Percentiles rank a stretch among this genome's conserved stretches.
phyloP scores from a whole-genome alignment of 2,113 vertebrate genomes.

The Glaucomys volans region DNA sequence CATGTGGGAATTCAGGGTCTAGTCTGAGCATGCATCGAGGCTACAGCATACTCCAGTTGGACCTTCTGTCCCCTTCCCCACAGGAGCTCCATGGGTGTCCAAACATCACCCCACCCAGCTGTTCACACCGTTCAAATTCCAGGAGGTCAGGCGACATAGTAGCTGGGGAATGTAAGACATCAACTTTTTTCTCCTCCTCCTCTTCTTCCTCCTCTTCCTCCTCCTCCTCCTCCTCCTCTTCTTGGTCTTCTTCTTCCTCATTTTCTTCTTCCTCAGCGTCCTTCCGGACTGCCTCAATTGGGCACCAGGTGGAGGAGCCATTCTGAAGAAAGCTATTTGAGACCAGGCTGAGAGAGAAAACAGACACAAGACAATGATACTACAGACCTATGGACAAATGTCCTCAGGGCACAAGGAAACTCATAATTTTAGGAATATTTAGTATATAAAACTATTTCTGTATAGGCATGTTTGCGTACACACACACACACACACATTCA shows the following conservation, averaged over 20 bases:
- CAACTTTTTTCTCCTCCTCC: slow-evolving; percentile 72
- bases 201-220: slow-evolving; percentile 71
- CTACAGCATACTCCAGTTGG: fast-evolving
- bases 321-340: not conserved
- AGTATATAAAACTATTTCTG: no score
- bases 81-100: not conserved
- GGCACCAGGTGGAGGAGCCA: not conserved
- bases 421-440: not conserved
- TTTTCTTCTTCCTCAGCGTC: not conserved
- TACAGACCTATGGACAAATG: not conserved
- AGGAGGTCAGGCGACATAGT: slow-evolving; percentile 83
- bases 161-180: slow-evolving; percentile 41
- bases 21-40: not conserved
- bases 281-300: not conserved
- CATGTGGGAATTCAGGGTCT: not conserved
- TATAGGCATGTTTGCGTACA: no score
- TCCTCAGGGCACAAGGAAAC: not conserved
- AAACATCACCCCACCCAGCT: not conserved
- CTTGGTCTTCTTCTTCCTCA: not conserved
- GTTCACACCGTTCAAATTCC: slow-evolving; percentile 90
- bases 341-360: slow-evolving; percentile 10
- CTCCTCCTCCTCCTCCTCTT: not conserved
- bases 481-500: not conserved
- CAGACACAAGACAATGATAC: not conserved
- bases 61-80: not conserved